Evolutionary conservation across 2,113 vertebrate genomes (phyloP).

Genomic region (human (Homo sapiens)): GRCh38 chr11:44454001-44454500

Average conservation of each 20-base stretch:
- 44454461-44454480: background rate
- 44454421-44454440: background rate
- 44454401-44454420: background rate
- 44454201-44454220: background rate
- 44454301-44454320: rapidly evolving
- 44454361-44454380: rapidly evolving
- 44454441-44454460: background rate
- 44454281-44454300: background rate
- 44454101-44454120: background rate
- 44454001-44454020: constrained; percentile 77
- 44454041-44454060: constrained; percentile 73
- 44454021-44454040: constrained; percentile 76
- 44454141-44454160: rapidly evolving
- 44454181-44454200: background rate
- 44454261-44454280: background rate
- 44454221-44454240: constrained; percentile 9
- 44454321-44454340: background rate
- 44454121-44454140: background rate
- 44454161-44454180: background rate
- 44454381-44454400: background rate
- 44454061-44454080: constrained; percentile 68
- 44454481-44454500: background rate
- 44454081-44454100: constrained; percentile 50
- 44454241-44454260: background rate
- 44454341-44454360: background rate